Evolutionary conservation across 2,888 invertebrate species (phyloP).

Genomic region (Tridacna crocea): DNA sequence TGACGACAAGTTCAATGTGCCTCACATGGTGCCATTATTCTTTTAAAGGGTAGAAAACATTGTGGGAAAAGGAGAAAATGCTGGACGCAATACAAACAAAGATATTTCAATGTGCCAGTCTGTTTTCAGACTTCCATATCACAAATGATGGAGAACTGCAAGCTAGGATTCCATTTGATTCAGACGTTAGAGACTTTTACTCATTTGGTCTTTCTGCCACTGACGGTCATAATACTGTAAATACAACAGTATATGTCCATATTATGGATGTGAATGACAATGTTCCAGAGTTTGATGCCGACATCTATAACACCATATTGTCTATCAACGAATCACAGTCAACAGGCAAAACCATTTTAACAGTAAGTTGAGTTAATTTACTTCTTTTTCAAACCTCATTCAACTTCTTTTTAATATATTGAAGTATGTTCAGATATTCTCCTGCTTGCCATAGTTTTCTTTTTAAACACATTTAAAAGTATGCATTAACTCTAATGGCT

Average conservation of each 20-base stretch:
- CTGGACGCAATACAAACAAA: too few species aligned
- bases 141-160: not conserved
- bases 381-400: too few species aligned
- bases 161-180: not conserved
- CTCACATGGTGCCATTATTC: too few species aligned
- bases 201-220: not conserved
- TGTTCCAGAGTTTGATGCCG: conserved; percentile 19
- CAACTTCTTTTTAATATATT: too few species aligned
- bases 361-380: not conserved
- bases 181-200: not conserved
- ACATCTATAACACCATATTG: not conserved
- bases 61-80: too few species aligned
- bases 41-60: too few species aligned
- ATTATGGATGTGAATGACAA: conserved; percentile 42
- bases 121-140: not conserved
- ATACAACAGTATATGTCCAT: not conserved
- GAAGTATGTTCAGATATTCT: too few species aligned
- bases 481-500: too few species aligned
- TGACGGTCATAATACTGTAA: not conserved
- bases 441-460: too few species aligned
- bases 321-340: not conserved
- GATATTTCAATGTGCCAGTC: too few species aligned
- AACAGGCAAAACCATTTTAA: not conserved
- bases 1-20: too few species aligned
- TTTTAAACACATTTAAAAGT: too few species aligned